Percentiles rank a stretch among this genome's conserved stretches.
Conservation (phyloP, 2,888 invertebrate genomes). For the Hypselothyrea guttata region DNA sequence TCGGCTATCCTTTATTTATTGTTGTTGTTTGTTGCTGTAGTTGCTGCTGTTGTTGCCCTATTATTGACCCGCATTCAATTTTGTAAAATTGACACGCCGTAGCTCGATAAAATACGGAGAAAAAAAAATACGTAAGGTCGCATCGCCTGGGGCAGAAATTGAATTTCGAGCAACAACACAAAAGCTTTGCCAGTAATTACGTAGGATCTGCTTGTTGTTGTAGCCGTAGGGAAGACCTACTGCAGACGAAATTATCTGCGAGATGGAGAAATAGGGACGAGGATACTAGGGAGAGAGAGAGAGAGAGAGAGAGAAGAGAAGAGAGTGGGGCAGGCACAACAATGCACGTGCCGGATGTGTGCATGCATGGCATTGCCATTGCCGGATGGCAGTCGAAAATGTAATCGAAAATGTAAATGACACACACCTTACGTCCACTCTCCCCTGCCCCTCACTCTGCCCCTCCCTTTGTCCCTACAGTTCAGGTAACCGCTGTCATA, state of each 20-base stretch:
- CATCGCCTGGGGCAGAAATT: slow-evolving; percentile 8
- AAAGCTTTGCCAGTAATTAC: slow-evolving; percentile 28
- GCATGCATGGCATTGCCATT: slow-evolving; percentile 45
- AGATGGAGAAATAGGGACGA: not conserved
- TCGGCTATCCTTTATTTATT: slow-evolving; percentile 12
- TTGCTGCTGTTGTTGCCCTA: slow-evolving; percentile 22
- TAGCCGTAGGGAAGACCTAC: slow-evolving; percentile 6
- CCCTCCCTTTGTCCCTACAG: no score
- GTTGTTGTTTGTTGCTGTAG: slow-evolving; percentile 5
- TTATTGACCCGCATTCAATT: slow-evolving; percentile 51
- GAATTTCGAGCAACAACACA: slow-evolving; percentile 4
- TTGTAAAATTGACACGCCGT: slow-evolving; percentile 32
- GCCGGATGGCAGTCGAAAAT: slow-evolving; percentile 20
- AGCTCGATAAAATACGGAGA: slow-evolving; percentile 3
- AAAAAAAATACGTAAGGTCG: not conserved
- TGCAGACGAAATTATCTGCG: not conserved
- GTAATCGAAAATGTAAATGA: slow-evolving; percentile 14
- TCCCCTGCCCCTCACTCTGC: not conserved
- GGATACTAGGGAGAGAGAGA: not conserved
- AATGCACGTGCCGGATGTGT: slow-evolving; percentile 49
- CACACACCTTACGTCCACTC: not conserved
- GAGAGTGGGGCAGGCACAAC: not conserved
- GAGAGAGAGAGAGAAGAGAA: not conserved
- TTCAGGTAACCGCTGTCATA: no score
- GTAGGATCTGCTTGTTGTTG: slow-evolving; percentile 6